Base-by-base conservation (phyloP, 2,113 vertebrate genomes). In the Pelobates fuscus region DNA sequence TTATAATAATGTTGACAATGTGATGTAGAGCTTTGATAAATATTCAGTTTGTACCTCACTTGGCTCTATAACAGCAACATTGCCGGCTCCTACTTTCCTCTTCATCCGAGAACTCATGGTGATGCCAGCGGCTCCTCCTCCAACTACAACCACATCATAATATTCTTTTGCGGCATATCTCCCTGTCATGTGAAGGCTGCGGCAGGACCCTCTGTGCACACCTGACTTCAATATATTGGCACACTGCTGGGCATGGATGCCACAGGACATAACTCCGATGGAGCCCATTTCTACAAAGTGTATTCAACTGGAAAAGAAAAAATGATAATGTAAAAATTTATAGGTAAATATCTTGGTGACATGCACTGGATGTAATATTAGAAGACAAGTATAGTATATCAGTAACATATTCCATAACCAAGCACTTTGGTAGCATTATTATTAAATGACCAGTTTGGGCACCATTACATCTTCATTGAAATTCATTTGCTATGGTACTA, bases 61-160 rank as follows among this genome's bases (percentile, higher is more conserved):
- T n/a, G 96, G 95, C 81, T 99, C 97, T 76, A 99, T 88, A 0
- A 99, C 81, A 15, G 95, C 97, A 80, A 99, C 94, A 0, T 97
- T 94, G 67, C 81, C 92, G 5, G 93, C 92, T 5, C 96, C 97
- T 7, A 99, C 78, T 78, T 87, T 93, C 82, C 94, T 92, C 85
- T 95, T 98, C 95, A 99, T 93, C 1, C 97, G 91, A 14, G 96
- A 87, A 0, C 94, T 88, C 97, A 99, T 99, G n/a, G 93, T 0
- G n/a, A 97, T 93, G 1, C 97, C 97, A 0, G 94, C 96, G 1
- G 86, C 83, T 1, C 97, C 97, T 78, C 97, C 97, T 3, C 97
- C 97, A 0, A 98, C 83, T 55, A 99, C 95, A 0, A 99, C 88
- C 2, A 98, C 91, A 79, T 97, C 93, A 67, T 94, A 95, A 78